Evolutionary conservation across 2,888 invertebrate species (phyloP).

Genomic region (Cryptocheilus praepositus): DNA sequence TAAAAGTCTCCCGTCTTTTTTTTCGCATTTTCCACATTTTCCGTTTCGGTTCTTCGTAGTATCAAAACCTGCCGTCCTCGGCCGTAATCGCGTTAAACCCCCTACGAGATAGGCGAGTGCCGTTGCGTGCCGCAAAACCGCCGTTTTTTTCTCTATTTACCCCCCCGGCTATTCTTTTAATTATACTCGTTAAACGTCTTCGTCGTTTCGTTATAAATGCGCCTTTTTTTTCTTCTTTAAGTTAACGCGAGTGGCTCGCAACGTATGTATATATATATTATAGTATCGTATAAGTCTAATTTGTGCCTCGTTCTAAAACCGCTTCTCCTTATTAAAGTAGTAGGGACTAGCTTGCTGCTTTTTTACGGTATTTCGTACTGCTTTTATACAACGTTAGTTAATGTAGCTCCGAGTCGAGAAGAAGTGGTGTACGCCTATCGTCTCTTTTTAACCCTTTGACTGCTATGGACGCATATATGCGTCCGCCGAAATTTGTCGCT

Average conservation of each 20-base stretch:
- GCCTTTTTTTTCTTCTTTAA: slow-evolving; percentile 6
- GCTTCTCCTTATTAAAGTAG: slow-evolving; percentile 29
- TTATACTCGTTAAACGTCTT: slow-evolving; percentile 15
- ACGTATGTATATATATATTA: slow-evolving; percentile 12
- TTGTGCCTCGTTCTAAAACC: slow-evolving; percentile 32
- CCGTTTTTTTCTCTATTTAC: neutral
- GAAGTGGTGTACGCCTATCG: too few species aligned
- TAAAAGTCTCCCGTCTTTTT: slow-evolving; percentile 17
- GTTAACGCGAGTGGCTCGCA: neutral
- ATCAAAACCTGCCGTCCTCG: slow-evolving; percentile 32
- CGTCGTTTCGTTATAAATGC: neutral
- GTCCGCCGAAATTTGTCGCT: too few species aligned
- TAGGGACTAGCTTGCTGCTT: slow-evolving; percentile 26
- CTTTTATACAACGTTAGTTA: too few species aligned
- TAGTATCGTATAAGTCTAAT: slow-evolving; percentile 25
- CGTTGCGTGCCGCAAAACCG: neutral
- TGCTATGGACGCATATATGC: too few species aligned
- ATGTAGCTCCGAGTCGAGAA: too few species aligned
- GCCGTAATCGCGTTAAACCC: neutral
- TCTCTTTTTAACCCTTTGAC: too few species aligned
- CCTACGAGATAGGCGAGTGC: neutral
- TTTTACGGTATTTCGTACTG: slow-evolving; percentile 7
- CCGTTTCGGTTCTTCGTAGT: slow-evolving; percentile 35
- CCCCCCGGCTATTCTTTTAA: too few species aligned
- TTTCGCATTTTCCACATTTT: neutral